Percentiles rank a stretch among this genome's conserved stretches.
phyloP scores from a whole-genome alignment of 1,140 invertebrate species.

The Tigriopus japonicus region DNA sequence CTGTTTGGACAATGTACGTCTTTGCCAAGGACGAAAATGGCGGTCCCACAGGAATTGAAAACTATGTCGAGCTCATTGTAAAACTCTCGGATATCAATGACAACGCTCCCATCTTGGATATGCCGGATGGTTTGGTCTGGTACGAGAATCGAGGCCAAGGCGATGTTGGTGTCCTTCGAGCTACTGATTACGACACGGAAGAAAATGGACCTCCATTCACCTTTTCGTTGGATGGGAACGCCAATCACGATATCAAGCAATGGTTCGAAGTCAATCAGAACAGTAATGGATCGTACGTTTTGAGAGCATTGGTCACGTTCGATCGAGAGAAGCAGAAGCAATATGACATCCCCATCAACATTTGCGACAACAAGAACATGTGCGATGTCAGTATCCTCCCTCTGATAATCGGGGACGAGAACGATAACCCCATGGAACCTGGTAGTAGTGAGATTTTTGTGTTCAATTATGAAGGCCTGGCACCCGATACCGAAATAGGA shows the following conservation, averaged over 20 bases:
- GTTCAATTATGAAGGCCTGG: constrained; percentile 60
- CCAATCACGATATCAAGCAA: constrained; percentile 40
- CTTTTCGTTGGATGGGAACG: constrained; percentile 44
- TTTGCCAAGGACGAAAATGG: constrained; percentile 60
- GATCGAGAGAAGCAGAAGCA: constrained; percentile 14
- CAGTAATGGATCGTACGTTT: neutral
- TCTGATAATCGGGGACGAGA: constrained; percentile 71
- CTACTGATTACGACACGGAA: constrained; percentile 40
- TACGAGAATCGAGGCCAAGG: constrained; percentile 45
- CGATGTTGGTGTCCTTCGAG: neutral
- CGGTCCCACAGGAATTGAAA: constrained; percentile 34
- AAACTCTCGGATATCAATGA: constrained; percentile 67
- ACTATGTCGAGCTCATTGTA: constrained; percentile 47
- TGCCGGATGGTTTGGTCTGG: constrained; percentile 46
- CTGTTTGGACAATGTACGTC: constrained; percentile 61
- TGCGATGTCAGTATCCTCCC: constrained; percentile 43
- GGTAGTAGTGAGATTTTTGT: constrained; percentile 64
- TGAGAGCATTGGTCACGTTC: constrained; percentile 5
- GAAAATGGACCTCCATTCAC: constrained; percentile 62
- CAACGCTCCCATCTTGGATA: constrained; percentile 63
- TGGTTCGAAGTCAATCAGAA: constrained; percentile 42
- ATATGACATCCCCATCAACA: constrained; percentile 11
- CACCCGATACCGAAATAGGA: constrained; percentile 57
- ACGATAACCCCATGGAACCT: constrained; percentile 62
- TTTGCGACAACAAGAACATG: neutral